Evolutionary conservation across 2,888 invertebrate genomes (phyloP).

Genomic region (Himalopsyche anomala): DNA sequence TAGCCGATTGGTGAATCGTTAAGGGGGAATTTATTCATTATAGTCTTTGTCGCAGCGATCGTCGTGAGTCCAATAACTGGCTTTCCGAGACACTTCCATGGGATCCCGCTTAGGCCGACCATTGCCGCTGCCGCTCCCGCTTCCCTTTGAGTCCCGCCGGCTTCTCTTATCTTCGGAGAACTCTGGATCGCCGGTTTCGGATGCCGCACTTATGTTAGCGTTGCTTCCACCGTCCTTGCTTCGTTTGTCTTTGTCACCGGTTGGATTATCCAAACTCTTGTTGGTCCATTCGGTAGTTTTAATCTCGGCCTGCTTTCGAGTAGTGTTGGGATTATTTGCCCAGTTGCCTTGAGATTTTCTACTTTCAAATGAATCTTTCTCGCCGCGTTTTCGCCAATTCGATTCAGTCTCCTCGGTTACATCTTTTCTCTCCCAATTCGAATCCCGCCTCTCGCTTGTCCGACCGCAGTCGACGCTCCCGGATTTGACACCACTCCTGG

Average conservation of each 20-base stretch:
- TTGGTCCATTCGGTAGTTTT: slow-evolving; percentile 50
- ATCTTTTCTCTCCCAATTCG: slow-evolving; percentile 48
- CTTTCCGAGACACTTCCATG: slow-evolving; percentile 62
- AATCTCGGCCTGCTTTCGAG: slow-evolving; percentile 31
- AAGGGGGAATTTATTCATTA: slow-evolving; percentile 51
- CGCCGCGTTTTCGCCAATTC: slow-evolving; percentile 58
- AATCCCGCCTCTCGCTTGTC: slow-evolving; percentile 51
- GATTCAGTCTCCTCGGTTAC: slow-evolving; percentile 62
- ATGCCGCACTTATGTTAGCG: not conserved
- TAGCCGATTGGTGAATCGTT: not conserved
- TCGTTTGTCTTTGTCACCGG: slow-evolving; percentile 32
- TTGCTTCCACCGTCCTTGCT: slow-evolving; percentile 22
- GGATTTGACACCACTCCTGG: slow-evolving; percentile 8
- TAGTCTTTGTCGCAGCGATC: slow-evolving; percentile 64
- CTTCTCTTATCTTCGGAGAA: slow-evolving; percentile 36
- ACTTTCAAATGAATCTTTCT: slow-evolving; percentile 51
- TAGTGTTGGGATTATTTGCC: slow-evolving; percentile 44
- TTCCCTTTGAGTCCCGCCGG: slow-evolving; percentile 51
- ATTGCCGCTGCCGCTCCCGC: slow-evolving; percentile 41
- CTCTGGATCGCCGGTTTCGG: not conserved
- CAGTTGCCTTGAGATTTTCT: slow-evolving; percentile 51
- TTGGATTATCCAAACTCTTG: not conserved
- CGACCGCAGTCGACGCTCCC: slow-evolving; percentile 50
- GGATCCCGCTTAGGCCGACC: slow-evolving; percentile 56
- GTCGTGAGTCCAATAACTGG: slow-evolving; percentile 65